phyloP scores from a whole-genome alignment of 2,888 invertebrate genomes.

The Lepidonotus clava region DNA sequence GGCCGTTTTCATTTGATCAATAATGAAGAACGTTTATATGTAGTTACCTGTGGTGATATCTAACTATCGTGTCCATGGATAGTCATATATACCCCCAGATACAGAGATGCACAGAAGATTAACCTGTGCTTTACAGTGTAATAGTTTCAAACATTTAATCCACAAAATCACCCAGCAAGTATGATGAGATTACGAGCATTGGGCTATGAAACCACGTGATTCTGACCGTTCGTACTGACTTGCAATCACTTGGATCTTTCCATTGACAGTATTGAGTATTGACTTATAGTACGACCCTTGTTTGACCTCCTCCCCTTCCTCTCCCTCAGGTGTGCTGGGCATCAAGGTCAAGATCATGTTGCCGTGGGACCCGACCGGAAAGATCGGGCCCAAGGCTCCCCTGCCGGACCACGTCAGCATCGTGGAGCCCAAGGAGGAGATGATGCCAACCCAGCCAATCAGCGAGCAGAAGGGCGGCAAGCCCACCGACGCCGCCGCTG shows the following conservation, averaged over 20 bases:
- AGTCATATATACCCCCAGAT: too few species aligned
- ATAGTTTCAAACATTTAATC: background rate
- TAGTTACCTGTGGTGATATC: too few species aligned
- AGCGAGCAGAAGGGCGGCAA: slow-evolving; percentile 89
- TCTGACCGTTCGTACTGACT: slow-evolving; percentile 44
- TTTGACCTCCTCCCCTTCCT: background rate
- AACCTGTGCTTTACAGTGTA: too few species aligned
- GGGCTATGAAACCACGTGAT: slow-evolving; percentile 39
- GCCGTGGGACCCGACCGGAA: slow-evolving; percentile 98
- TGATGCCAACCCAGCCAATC: slow-evolving; percentile 86
- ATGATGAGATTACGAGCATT: slow-evolving; percentile 46
- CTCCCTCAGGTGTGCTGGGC: slow-evolving; percentile 84
- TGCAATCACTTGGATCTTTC: too few species aligned
- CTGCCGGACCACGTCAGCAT: slow-evolving; percentile 98
- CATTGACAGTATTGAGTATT: background rate
- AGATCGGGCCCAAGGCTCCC: slow-evolving; percentile 98
- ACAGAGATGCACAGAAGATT: too few species aligned
- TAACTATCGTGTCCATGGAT: too few species aligned
- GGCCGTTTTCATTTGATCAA: too few species aligned
- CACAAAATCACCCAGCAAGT: background rate
- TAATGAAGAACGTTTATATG: too few species aligned
- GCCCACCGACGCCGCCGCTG: slow-evolving; percentile 68
- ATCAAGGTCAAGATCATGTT: slow-evolving; percentile 99
- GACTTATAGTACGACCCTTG: background rate
- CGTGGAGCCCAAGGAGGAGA: slow-evolving; percentile 98